A percentile compares a stretch with the other conserved stretches of the same genome.
Evolutionary conservation across 1,140 invertebrate species (phyloP).

Genomic region (Bombus difficillimus): DNA sequence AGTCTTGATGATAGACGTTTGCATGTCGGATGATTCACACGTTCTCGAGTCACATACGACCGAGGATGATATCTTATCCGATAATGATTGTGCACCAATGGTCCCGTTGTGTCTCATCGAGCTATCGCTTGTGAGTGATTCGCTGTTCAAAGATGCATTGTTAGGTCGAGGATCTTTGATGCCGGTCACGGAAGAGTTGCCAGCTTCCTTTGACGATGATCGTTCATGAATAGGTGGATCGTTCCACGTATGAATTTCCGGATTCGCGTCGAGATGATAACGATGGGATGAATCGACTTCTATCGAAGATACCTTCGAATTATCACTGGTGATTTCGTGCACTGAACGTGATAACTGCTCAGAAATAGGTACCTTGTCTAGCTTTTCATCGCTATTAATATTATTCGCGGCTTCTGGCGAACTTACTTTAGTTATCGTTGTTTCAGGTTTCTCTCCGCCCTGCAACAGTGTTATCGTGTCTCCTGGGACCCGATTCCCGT

Average conservation of each 20-base stretch:
- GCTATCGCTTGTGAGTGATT: neutral
- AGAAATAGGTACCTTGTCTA: neutral
- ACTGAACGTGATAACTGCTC: neutral
- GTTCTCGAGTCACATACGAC: neutral
- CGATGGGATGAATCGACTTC: slow-evolving; percentile 22
- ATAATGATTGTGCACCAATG: slow-evolving; percentile 42
- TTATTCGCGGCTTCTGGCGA: neutral
- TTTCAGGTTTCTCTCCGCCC: neutral
- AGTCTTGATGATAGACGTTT: neutral
- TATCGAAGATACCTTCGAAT: neutral
- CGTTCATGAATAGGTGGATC: neutral
- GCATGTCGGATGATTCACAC: slow-evolving; percentile 41
- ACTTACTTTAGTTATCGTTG: slow-evolving; percentile 7
- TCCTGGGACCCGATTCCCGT: slow-evolving; percentile 1
- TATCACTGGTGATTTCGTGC: slow-evolving; percentile 2
- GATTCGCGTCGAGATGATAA: neutral
- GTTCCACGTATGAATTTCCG: neutral
- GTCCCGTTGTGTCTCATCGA: slow-evolving; percentile 2
- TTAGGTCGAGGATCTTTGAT: slow-evolving; percentile 12
- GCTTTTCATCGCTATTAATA: neutral
- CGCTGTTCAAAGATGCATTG: slow-evolving; percentile 20
- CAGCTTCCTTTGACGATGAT: slow-evolving; percentile 49
- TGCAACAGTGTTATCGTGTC: neutral
- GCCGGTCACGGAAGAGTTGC: slow-evolving; percentile 23
- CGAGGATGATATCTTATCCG: slow-evolving; percentile 19